These are phyloP conservation scores for Oncopeltus fasciatus DNA, from an alignment of 1,140 invertebrate species.

Conservation along the genomic window DNA sequence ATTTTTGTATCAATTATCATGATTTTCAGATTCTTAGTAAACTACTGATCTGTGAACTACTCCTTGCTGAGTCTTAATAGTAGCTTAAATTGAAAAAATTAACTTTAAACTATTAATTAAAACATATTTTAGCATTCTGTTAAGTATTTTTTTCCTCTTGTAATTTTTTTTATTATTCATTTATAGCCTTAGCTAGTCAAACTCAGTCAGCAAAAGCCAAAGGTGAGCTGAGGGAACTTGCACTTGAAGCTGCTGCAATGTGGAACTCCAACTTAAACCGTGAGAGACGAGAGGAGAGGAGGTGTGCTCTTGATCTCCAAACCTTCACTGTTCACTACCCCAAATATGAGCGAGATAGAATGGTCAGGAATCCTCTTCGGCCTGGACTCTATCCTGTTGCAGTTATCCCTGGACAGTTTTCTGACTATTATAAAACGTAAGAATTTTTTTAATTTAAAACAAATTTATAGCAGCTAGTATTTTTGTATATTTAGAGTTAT, in stretches of 20 bases:
- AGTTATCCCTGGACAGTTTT: constrained; percentile 83
- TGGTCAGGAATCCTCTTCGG: constrained; percentile 35
- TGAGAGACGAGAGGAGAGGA: constrained; percentile 45
- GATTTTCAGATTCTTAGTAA: too few species aligned
- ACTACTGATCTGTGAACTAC: too few species aligned
- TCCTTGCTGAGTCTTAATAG: too few species aligned
- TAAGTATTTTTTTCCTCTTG: too few species aligned
- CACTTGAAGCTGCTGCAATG: constrained; percentile 68
- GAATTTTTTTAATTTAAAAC: too few species aligned
- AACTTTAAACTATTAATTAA: too few species aligned
- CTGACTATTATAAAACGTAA: constrained; percentile 66
- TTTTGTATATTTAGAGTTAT: too few species aligned
- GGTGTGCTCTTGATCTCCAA: constrained; percentile 58
- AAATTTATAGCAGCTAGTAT: too few species aligned
- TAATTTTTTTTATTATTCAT: background rate
- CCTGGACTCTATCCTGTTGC: constrained; percentile 75
- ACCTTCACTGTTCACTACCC: constrained; percentile 59
- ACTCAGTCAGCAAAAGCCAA: constrained; percentile 22
- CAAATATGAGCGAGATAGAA: constrained; percentile 30
- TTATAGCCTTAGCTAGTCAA: background rate
- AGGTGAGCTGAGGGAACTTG: constrained; percentile 67
- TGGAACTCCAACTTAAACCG: constrained; percentile 82
- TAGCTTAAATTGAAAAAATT: too few species aligned
- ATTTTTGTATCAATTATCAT: too few species aligned
- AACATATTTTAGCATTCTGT: too few species aligned